phyloP scores from a whole-genome alignment of 2,888 invertebrate species.

The Rhagonycha lutea region DNA sequence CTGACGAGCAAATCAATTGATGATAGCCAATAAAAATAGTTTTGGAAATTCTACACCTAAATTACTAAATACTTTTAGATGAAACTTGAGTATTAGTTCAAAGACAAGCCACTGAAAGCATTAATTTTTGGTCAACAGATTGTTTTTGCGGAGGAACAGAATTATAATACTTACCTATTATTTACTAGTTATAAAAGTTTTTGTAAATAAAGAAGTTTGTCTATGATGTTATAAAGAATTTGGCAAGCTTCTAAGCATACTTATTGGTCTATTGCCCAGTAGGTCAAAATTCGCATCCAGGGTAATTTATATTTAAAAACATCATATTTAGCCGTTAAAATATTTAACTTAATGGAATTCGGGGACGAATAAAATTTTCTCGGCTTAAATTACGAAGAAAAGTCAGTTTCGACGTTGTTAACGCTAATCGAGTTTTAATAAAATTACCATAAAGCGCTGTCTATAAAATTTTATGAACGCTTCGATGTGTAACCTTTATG shows the following conservation, averaged over 20 bases:
- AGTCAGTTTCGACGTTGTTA: neutral
- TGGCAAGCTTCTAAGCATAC: neutral
- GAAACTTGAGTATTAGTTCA: neutral
- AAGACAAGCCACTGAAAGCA: neutral
- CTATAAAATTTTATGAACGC: neutral
- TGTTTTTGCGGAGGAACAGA: neutral
- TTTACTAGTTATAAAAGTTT: neutral
- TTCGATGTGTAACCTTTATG: neutral
- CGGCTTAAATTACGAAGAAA: neutral
- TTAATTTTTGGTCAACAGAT: neutral
- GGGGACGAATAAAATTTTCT: neutral
- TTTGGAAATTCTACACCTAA: neutral
- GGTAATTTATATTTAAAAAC: slow-evolving; percentile 1
- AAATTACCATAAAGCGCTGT: slow-evolving; percentile 1
- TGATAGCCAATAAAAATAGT: neutral
- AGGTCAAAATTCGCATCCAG: neutral
- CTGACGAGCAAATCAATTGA: neutral
- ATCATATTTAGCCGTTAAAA: neutral
- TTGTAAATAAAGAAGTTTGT: neutral
- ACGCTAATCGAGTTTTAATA: neutral
- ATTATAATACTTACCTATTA: neutral
- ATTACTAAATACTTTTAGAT: neutral
- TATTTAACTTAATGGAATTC: neutral
- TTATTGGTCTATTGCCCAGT: neutral
- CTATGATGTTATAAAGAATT: neutral